Evolutionary conservation across 92 coral and sea anemone species (phyloP).

Genomic region (Pocillopora grandis): DNA sequence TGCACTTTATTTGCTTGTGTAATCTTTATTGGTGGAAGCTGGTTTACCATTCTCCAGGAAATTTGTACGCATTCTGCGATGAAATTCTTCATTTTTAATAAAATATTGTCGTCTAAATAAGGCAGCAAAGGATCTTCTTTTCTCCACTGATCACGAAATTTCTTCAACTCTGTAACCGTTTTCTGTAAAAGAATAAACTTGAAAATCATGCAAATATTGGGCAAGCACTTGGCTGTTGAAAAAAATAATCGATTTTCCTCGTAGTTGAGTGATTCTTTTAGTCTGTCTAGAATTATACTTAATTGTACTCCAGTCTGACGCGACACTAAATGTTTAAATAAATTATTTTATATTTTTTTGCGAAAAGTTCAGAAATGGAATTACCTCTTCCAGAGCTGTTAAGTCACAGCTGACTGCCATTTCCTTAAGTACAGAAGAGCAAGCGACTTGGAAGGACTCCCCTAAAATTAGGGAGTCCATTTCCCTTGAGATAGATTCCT

Average conservation of each 20-base stretch:
- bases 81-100: constrained; percentile 4
- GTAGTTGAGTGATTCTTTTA: no score
- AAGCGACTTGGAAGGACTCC: constrained; percentile 9
- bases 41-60: constrained; percentile 45
- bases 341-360: neutral
- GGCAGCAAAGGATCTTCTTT: neutral
- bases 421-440: constrained; percentile 22
- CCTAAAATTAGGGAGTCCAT: neutral
- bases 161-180: neutral
- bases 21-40: constrained; percentile 37
- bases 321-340: no score
- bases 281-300: no score
- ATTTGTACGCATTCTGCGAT: constrained; percentile 26
- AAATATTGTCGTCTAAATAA: neutral
- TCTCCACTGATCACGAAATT: neutral
- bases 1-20: neutral
- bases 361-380: no score
- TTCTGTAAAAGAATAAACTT: neutral
- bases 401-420: constrained; percentile 31
- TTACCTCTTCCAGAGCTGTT: constrained; percentile 27
- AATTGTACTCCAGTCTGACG: no score
- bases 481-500: neutral
- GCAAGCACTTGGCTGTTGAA: no score
- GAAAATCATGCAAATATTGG: no score
- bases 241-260: no score